Evolutionary conservation across 2,113 vertebrate genomes (phyloP), one percentile per base, ranked within the genome.

Genomic region (Eleginops maclovinus): DNA sequence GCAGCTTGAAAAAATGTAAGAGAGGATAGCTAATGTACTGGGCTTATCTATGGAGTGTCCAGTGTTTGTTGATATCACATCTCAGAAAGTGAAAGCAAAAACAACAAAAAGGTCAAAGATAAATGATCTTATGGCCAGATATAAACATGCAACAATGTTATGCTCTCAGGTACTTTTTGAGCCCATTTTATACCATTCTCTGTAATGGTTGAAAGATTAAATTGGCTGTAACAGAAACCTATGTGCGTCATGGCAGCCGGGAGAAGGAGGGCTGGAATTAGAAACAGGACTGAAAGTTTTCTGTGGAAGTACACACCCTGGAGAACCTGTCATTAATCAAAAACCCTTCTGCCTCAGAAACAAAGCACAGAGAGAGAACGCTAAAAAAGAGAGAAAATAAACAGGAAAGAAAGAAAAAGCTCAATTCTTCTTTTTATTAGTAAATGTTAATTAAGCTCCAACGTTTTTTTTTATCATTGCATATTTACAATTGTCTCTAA

Each of bases 311-410:
- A 58, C 58, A 79, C 50, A 53, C 61, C 26, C 53, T 47, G 51
- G 13, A 77, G 28, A 75, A 55, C 65, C 24, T 8, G 13, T 51
- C 62, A 81, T 83, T 43, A 72, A 75, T 81, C 77, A 58, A 75
- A n/a, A 56, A 46, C 2, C 0, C 40, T 47, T 16, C 41, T n/a
- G 19, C 15, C 56, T 28, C 19, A 63, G 49, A 36, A 36, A 5
- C 7, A 5, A 5, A 36, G 31, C 7, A 36, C 5, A 36, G 12
- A 49, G 56, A 50, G 46, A 17, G 62, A 53, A 8, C n/a, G 16
- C 3, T 40, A 43, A 26, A 0, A 75, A 11, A 19, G n/a, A n/a
- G n/a, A n/a, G n/a, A n/a, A n/a, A n/a, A n/a, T n/a, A n/a, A n/a
- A n/a, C n/a, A n/a, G n/a, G n/a, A n/a, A n/a, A n/a, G n/a, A n/a